A percentile compares a stretch with the other conserved stretches of the same genome.
Evolutionary conservation across 1,140 invertebrate species (phyloP).

Genomic region (Calliopsis andreniformis): DNA sequence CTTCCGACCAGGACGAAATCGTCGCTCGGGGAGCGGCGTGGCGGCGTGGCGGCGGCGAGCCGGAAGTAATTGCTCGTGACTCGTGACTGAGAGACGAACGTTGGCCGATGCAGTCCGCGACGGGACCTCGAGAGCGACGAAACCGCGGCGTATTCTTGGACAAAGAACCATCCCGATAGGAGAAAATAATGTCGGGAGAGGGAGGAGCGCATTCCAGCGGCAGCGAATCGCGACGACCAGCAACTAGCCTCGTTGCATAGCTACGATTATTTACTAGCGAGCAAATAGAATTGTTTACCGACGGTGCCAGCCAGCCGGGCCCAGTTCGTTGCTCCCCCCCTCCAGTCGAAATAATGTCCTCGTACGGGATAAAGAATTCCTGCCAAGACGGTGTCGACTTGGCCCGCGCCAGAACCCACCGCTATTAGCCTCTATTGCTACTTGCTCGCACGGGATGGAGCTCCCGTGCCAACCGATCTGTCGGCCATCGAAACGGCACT

Average conservation of each 20-base stretch:
- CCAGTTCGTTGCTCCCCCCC: slow-evolving; percentile 15
- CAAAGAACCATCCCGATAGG: slow-evolving; percentile 1
- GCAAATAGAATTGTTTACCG: slow-evolving; percentile 28
- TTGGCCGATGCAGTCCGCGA: neutral
- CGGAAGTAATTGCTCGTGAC: slow-evolving; percentile 14
- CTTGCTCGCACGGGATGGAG: neutral
- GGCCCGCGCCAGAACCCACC: slow-evolving; percentile 13
- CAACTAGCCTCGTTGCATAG: too few relatives aligned
- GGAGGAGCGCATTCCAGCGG: neutral
- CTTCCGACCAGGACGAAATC: neutral
- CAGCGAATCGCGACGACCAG: neutral
- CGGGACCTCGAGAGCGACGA: neutral
- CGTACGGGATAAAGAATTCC: neutral
- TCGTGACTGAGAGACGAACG: neutral
- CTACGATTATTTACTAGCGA: slow-evolving; percentile 9
- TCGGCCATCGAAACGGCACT: neutral
- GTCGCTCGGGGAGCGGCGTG: neutral
- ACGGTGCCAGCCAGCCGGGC: neutral
- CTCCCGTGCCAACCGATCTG: neutral
- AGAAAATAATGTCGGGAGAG: slow-evolving; percentile 1
- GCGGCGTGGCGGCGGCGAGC: too few relatives aligned
- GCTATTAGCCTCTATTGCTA: slow-evolving; percentile 18
- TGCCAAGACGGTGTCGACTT: slow-evolving; percentile 22
- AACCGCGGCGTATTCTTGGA: slow-evolving; percentile 7
- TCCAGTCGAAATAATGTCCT: slow-evolving; percentile 15